Conservation (phyloP, 2,113 vertebrate species). For the Brienomyrus brachyistius region DNA sequence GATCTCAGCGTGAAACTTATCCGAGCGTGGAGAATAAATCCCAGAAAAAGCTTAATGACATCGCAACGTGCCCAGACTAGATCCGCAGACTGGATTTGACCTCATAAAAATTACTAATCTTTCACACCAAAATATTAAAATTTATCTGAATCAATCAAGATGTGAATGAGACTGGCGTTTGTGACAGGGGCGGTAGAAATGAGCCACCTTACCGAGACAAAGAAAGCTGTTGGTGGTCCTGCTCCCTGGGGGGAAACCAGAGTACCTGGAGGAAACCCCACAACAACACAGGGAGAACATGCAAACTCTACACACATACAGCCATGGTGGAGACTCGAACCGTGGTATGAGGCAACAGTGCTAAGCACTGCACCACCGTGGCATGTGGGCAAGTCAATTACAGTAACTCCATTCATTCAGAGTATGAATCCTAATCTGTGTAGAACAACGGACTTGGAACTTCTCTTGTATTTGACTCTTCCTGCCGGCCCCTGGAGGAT, state of each 20-base stretch:
- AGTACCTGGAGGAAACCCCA: neutral
- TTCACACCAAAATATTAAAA: neutral
- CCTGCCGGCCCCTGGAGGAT: no score
- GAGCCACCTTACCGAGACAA: neutral
- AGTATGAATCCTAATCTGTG: neutral
- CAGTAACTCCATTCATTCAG: constrained; percentile 22
- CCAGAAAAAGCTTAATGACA: neutral
- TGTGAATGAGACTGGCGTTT: neutral
- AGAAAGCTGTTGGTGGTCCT: neutral
- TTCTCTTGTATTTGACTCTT: no score
- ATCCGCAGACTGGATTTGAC: neutral
- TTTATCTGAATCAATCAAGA: neutral
- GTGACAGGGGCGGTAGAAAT: neutral
- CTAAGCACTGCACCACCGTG: neutral
- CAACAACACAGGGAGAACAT: neutral
- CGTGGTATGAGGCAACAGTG: no score
- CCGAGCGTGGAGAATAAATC: neutral
- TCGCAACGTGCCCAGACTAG: neutral
- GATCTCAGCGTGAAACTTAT: neutral
- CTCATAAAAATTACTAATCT: neutral
- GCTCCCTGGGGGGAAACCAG: neutral
- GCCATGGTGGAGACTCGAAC: neutral
- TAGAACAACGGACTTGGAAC: neutral
- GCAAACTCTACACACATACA: neutral
- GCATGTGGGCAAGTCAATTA: constrained; percentile 59